Base-by-base conservation (phyloP, 2,797 vertebrate genomes). In the Malurus splendens region DNA sequence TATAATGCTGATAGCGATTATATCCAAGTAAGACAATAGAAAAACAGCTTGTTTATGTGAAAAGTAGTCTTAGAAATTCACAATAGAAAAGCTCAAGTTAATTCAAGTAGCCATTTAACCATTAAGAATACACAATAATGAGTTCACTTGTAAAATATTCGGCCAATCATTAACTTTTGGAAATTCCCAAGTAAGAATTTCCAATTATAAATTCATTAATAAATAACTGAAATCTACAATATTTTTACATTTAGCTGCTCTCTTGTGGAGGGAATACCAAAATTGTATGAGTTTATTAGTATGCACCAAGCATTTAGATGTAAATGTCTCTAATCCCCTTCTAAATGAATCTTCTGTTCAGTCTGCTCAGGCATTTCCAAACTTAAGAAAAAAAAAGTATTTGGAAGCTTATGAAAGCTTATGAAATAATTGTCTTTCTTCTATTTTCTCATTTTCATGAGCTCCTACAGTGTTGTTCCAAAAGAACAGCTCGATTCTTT, bases 311-410 rank as follows among this genome's bases (percentile, higher is more conserved):
- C 89, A 93, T 92, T 94, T 85, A 88, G 36, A 94, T 93, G 91
- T 55, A 90, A 92, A 94, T 79, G 84, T 55, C 73, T 76, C 59
- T 93, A 92, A 93, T 79, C 87, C 90, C 86, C 55, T 92, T 80
- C 70, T 93, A 93, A 95, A 96, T 92, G 87, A 84, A 86, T 90
- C 89, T 88, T 90, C 87, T 95, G 90, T 92, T 95, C 57, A 39
- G 44, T 28, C n/a, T 64, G 75, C 57, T 60, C 82, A 72, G 67
- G 14, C 82, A 74, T 86, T 92, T 90, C 51, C 80, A 92, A 94
- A 93, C 64, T 88, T 71, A 47, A 72, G 44, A 41, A 89, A 89
- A 92, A 92, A 66, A 77, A 79, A 76, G 36, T 80, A 81, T 61
- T 72, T 90, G 64, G 66, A 84, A 84, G 42, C 65, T 67, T 38